phyloP scores from a whole-genome alignment of 2,797 vertebrate species.

The Rhinella marina region DNA sequence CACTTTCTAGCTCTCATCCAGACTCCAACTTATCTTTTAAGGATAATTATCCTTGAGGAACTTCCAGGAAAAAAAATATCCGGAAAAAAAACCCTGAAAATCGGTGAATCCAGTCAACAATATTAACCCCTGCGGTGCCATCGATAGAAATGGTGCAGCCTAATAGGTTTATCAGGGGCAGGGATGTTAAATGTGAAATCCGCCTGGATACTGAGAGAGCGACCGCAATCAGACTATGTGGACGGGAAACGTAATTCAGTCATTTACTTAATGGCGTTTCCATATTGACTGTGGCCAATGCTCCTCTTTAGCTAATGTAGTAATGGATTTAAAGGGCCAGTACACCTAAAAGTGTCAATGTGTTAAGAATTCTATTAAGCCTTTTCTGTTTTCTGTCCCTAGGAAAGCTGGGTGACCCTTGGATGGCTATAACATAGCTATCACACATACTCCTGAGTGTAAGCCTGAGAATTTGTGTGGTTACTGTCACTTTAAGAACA shows the following conservation, averaged over 20 bases:
- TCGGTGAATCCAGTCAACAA: neutral
- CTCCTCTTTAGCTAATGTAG: too few species aligned
- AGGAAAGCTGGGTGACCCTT: too few species aligned
- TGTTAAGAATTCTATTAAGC: too few species aligned
- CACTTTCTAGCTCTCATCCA: too few species aligned
- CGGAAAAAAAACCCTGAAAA: neutral
- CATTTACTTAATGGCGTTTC: too few species aligned
- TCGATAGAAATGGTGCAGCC: neutral
- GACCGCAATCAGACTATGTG: neutral
- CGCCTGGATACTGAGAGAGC: neutral
- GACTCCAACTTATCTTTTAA: neutral
- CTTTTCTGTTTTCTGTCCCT: too few species aligned
- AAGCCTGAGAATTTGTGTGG: neutral
- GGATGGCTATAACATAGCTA: too few species aligned
- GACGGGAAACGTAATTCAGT: neutral
- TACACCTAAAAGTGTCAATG: too few species aligned
- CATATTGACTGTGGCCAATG: too few species aligned
- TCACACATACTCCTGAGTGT: too few species aligned
- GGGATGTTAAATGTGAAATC: neutral
- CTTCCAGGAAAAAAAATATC: conserved; percentile 1
- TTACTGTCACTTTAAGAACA: neutral
- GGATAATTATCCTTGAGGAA: neutral
- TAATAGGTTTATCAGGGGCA: neutral
- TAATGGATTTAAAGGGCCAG: too few species aligned
- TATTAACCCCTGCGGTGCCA: neutral